A percentile compares a stretch with the other conserved stretches of the same genome.
Evolutionary conservation across 2,888 invertebrate genomes (phyloP).

Genomic region (Anodontia alba): DNA sequence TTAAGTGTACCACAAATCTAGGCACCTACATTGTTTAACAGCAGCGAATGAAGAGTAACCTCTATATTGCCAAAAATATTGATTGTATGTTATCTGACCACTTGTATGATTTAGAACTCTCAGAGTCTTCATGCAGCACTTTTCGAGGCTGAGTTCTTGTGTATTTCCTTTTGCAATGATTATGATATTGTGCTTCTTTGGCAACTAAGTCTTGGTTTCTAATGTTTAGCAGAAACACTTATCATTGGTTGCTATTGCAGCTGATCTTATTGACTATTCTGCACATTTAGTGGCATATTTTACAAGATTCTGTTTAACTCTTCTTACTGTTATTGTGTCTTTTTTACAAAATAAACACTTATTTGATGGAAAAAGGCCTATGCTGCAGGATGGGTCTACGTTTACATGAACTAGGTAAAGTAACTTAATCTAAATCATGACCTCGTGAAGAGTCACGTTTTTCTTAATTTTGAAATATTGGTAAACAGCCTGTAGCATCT

Average conservation of each 20-base stretch:
- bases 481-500: background rate
- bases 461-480: background rate
- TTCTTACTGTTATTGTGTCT: constrained; percentile 28
- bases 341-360: constrained; percentile 44
- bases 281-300: constrained; percentile 40
- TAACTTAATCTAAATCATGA: too few species aligned
- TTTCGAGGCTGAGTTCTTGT: constrained; percentile 22
- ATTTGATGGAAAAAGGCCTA: constrained; percentile 26
- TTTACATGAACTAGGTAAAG: too few species aligned
- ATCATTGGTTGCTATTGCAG: constrained; percentile 21
- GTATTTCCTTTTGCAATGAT: constrained; percentile 28
- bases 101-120: constrained; percentile 5
- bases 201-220: constrained; percentile 30
- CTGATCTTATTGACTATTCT: constrained; percentile 29
- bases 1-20: too few species aligned
- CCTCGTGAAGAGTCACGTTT: background rate
- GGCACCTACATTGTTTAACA: too few species aligned
- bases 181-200: constrained; percentile 40
- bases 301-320: constrained; percentile 16
- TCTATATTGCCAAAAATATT: too few species aligned
- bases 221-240: constrained; percentile 18
- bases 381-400: background rate
- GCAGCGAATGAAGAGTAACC: too few species aligned
- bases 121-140: background rate
- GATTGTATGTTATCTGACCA: too few species aligned